Evolutionary conservation across 2,888 invertebrate species (phyloP), one percentile per base, ranked within the genome.

Genomic region (Erebia palarica): DNA sequence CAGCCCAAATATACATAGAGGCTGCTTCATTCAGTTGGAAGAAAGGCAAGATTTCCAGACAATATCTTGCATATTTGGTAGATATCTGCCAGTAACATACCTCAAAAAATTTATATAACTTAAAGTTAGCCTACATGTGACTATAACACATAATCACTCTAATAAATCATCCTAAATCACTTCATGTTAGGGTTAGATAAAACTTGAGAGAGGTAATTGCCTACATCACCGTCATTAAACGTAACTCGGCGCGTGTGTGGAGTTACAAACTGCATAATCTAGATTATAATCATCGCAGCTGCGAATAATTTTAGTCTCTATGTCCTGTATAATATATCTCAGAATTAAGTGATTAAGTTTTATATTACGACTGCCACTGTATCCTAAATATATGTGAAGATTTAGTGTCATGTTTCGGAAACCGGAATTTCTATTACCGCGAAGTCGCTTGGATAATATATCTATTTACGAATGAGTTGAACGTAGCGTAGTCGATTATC

Each of bases 211-310:
- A 55, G 65, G 65, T 65, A 65, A 65, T 65, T 55, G 55, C 65
- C 65, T 65, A 65, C 65, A 55, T 68, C 71, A 65, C 70, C 49
- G 70, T 70, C 70, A 68, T 73, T 70, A 73, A 65, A 67, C 55
- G 55, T 70, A 67, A 73, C 68, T 68, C 21, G 27, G 68, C 55
- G 68, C 70, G 68, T 73, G 70, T 70, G 55, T 68, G 60, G 73
- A 73, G 70, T 65, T 64, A 70, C 68, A 68, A 73, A 55, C 64
- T 65, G 73, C 67, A 65, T 44, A 36, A 61, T 68, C 51, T 27
- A 58, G 36, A 59, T 64, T 65, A 67, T 47, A 42, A 55, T 18
- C 65, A 51, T 21, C 36, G 4, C 10, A 1, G 36, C 18, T 60
- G 36, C 36, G 64, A 63, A 47, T 49, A 42, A 65, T 58, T 69